Evolutionary conservation across 2,113 vertebrate genomes (phyloP), one percentile per base, ranked within the genome.

Genomic region (Ornithorhynchus anatinus): DNA sequence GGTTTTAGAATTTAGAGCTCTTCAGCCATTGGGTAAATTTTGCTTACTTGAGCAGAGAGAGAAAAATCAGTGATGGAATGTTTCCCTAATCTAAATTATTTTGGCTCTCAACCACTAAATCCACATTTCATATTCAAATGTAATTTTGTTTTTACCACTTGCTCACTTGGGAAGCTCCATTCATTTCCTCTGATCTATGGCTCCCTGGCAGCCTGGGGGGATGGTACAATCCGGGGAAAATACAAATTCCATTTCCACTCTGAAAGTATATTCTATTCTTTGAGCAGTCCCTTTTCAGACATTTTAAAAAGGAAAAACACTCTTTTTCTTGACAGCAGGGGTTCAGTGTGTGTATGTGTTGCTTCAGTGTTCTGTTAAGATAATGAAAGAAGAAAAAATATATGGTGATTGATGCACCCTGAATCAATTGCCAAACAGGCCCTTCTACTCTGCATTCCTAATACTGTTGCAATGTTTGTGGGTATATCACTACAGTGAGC

Each of bases 241-340:
- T 6, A 59, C 35, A 56, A 67, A 60, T 32, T 19, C 60, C 5
- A 69, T 64, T 53, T 67, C 27, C 76, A 31, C 54, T 16, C 7
- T 69, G 61, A 77, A 84, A 76, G 44, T 59, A 53, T 17, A 38
- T 60, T n/a, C 25, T 45, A 48, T 67, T 84, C 1, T 31, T 54
- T 56, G 36, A 37, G 36, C 33, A 47, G 53, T 52, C 2, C 17
- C 13, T 29, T 64, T 57, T 51, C 10, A 2, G 32, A 71, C 45
- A 22, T 38, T 76, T 63, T 62, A 3, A 29, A 54, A 63, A 77
- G 6, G 12, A 67, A 69, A 67, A 38, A n/a, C 16, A 16, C 27
- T 65, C 35, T 27, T 53, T 68, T 15, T 39, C 77, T 70, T 79
- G 10, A 52, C 65, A 76, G 5, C 33, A 14, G 78, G 13, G 1